Conservation (phyloP, 2,888 invertebrate genomes). For the Encarsia formosa region DNA sequence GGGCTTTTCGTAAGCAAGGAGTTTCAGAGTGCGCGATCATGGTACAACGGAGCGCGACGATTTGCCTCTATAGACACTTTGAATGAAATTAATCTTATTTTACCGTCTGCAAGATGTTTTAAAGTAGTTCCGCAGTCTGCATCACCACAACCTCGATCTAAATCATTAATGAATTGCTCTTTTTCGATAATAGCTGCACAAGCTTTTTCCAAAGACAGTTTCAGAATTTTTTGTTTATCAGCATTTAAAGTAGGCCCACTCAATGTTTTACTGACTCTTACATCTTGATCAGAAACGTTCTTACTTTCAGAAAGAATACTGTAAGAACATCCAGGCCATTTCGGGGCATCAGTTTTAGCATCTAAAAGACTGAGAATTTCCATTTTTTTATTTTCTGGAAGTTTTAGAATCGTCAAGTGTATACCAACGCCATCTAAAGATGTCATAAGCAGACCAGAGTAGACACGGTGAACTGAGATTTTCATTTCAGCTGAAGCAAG, state of each 20-base stretch:
- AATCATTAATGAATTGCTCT: slow-evolving; percentile 41
- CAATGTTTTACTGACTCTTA: slow-evolving; percentile 8
- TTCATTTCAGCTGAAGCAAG: slow-evolving; percentile 34
- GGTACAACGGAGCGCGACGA: too few relatives aligned
- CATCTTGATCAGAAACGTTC: slow-evolving; percentile 7
- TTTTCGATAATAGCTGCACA: slow-evolving; percentile 41
- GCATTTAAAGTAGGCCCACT: slow-evolving; percentile 32
- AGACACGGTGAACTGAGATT: slow-evolving; percentile 39
- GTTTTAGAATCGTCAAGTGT: slow-evolving; percentile 66
- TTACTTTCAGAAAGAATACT: slow-evolving; percentile 39
- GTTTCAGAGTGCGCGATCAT: too few relatives aligned
- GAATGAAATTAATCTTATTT: too few relatives aligned
- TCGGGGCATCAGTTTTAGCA: slow-evolving; percentile 56
- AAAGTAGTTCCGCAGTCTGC: slow-evolving; percentile 64
- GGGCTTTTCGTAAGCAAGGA: too few relatives aligned
- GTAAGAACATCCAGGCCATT: slow-evolving; percentile 56
- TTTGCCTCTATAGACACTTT: too few relatives aligned
- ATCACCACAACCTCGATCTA: slow-evolving; percentile 62
- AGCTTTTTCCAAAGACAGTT: slow-evolving; percentile 47
- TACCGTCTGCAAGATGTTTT: slow-evolving; percentile 57
- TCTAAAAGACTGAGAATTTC: slow-evolving; percentile 60
- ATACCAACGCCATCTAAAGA: slow-evolving; percentile 76
- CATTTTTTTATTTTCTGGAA: slow-evolving; percentile 50
- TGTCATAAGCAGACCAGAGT: slow-evolving; percentile 61
- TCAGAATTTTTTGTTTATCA: slow-evolving; percentile 36